Conservation (phyloP, 30 jellyfish, hydroid and myxozoan species). For the Pelagia noctiluca region DNA sequence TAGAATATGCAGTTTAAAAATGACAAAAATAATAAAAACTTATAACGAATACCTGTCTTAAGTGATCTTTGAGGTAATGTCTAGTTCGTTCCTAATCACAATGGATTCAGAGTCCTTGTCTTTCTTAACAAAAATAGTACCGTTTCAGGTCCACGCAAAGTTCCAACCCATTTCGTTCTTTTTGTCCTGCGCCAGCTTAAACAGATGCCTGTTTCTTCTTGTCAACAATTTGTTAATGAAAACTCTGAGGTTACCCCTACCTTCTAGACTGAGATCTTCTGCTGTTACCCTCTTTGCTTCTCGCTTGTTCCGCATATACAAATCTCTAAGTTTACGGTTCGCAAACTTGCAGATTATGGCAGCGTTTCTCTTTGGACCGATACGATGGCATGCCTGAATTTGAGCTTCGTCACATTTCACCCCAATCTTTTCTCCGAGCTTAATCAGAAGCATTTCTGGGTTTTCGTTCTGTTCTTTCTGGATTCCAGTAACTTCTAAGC, state of each 20-base stretch:
- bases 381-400: neutral
- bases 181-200: neutral
- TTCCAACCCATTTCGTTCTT: neutral
- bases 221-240: neutral
- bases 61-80: neutral
- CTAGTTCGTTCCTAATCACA: neutral
- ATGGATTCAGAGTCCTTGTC: too few species aligned
- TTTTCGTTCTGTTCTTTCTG: too few species aligned
- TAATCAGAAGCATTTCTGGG: too few species aligned
- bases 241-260: neutral
- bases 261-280: neutral
- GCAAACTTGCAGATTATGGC: neutral
- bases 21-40: too few species aligned
- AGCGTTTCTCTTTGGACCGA: neutral
- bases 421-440: too few species aligned
- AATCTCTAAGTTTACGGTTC: too few species aligned
- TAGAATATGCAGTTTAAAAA: neutral
- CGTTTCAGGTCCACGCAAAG: neutral
- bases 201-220: neutral
- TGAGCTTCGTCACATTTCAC: too few species aligned
- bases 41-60: too few species aligned
- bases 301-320: neutral
- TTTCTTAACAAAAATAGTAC: too few species aligned
- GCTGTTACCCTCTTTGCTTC: neutral
- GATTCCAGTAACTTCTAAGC: too few species aligned